Base-by-base conservation (phyloP, 2,113 vertebrate genomes). In the Myotis lucifugus region DNA sequence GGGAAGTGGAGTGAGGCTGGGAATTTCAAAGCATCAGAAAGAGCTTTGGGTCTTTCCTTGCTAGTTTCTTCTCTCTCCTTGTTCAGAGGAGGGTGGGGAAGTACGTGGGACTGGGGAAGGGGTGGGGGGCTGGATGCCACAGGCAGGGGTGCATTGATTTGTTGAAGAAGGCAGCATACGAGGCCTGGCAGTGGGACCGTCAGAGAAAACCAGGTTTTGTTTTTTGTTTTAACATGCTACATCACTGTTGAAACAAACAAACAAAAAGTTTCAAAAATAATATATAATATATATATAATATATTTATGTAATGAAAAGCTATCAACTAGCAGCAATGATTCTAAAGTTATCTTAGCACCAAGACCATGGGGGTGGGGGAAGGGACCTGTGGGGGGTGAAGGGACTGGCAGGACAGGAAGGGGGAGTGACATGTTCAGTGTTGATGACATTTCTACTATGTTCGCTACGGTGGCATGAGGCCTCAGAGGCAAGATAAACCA, bases 341-440 rank as follows among this genome's bases (percentile, higher is more conserved):
- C 98, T 98, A 98, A 98, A 98, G 98, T 98, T 98, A 98, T 98
- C 97, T 98, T 99, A 99, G 98, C 98, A 98, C 98, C 98, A 99
- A 98, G 98, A 98, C 98, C 98, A 98, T 96, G 97, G 97, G 96
- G 96, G 84, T 87, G 73, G 82, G 64, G 87, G 90, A 50, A 64
- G 94, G 96, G 96, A 72, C 88, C 78, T 96, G 96, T 96, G 59
- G 77, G 85, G 88, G n/a, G 69, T 18, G 52, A 64, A 84, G 79
- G 59, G 25, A 96, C 97, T 95, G 95, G 97, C 93, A 84, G 97
- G 96, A 97, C 69, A 29, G 95, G 96, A 85, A 92, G 93, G 98
- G 97, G 97, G 92, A 94, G 95, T 97, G 97, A 98, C 95, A 96
- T 94, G 98, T 98, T 98, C 98, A 98, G 98, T 98, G 98, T 98